Evolutionary conservation across 2,113 vertebrate species (phyloP).

Genomic region (Cebus imitator): DNA sequence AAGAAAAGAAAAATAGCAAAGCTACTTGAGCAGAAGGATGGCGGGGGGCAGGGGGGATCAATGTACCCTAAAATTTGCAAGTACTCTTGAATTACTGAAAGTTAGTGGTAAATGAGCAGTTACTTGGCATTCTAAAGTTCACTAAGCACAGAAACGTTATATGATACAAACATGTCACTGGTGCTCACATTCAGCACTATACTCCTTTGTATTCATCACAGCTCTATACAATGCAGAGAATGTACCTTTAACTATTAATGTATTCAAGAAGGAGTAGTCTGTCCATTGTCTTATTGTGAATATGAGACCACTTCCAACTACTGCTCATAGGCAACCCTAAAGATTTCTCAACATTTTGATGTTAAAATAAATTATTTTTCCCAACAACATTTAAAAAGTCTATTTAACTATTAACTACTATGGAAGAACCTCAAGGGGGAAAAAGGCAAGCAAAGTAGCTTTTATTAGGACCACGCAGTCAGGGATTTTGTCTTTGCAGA

Average conservation of each 20-base stretch:
- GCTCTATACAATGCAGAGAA: slow-evolving; percentile 34
- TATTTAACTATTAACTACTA: slow-evolving; percentile 78
- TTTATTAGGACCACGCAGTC: slow-evolving; percentile 55
- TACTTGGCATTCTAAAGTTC: slow-evolving; percentile 50
- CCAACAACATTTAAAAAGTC: not conserved
- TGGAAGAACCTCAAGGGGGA: slow-evolving; percentile 60
- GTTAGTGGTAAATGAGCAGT: not conserved
- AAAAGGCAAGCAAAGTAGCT: slow-evolving; percentile 53
- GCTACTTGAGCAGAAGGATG: not conserved
- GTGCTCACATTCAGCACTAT: slow-evolving; percentile 7
- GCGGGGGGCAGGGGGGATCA: not conserved
- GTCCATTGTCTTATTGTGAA: slow-evolving; percentile 57
- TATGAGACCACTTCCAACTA: slow-evolving; percentile 52
- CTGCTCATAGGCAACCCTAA: slow-evolving; percentile 55
- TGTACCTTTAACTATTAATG: not conserved
- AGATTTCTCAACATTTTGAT: slow-evolving; percentile 64
- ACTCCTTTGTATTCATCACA: slow-evolving; percentile 43
- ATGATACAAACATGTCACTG: slow-evolving; percentile 11
- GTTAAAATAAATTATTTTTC: slow-evolving; percentile 56
- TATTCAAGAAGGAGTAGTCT: slow-evolving; percentile 53
- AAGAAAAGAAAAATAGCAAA: not conserved
- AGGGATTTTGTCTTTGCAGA: slow-evolving; percentile 10
- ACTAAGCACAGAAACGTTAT: not conserved
- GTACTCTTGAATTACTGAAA: slow-evolving; percentile 43
- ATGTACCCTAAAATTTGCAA: not conserved